A percentile compares a stretch with the other conserved stretches of the same genome.
Evolutionary conservation across 2,113 vertebrate species (phyloP).

Genomic region (Hippocampus guttulatus): DNA sequence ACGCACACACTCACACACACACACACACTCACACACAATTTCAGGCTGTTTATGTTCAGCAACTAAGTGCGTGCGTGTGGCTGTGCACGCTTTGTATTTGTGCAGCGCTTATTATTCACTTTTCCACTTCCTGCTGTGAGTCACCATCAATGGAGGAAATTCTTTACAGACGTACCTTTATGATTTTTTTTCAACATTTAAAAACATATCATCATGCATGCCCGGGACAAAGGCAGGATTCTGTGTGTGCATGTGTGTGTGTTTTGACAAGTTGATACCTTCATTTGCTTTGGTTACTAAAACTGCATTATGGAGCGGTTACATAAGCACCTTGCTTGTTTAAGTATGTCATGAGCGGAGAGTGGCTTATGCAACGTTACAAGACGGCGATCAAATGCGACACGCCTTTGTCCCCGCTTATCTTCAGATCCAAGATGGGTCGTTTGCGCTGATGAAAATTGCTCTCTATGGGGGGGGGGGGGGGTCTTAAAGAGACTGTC

Average conservation of each 20-base stretch:
- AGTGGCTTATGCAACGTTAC: constrained; percentile 76
- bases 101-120: constrained; percentile 65
- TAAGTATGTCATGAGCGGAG: constrained; percentile 71
- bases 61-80: constrained; percentile 6
- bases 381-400: constrained; percentile 67
- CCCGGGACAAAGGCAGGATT: constrained; percentile 76
- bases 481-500: constrained; percentile 17
- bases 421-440: constrained; percentile 56
- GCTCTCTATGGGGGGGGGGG: constrained; percentile 9
- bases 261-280: constrained; percentile 76
- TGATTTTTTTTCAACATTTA: constrained; percentile 29
- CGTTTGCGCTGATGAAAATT: constrained; percentile 54
- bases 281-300: constrained; percentile 67
- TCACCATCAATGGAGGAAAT: constrained; percentile 67
- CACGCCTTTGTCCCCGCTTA: constrained; percentile 51
- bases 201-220: constrained; percentile 69
- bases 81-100: constrained; percentile 35
- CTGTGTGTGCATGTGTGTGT: constrained; percentile 29
- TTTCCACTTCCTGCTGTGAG: constrained; percentile 76
- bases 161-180: constrained; percentile 71
- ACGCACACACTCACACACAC: not conserved
- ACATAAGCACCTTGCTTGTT: constrained; percentile 71
- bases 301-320: constrained; percentile 66
- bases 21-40: constrained; percentile 8
- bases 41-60: not conserved